Conservation (phyloP, 2,113 vertebrate species). For the Tachuris rubrigastra region DNA sequence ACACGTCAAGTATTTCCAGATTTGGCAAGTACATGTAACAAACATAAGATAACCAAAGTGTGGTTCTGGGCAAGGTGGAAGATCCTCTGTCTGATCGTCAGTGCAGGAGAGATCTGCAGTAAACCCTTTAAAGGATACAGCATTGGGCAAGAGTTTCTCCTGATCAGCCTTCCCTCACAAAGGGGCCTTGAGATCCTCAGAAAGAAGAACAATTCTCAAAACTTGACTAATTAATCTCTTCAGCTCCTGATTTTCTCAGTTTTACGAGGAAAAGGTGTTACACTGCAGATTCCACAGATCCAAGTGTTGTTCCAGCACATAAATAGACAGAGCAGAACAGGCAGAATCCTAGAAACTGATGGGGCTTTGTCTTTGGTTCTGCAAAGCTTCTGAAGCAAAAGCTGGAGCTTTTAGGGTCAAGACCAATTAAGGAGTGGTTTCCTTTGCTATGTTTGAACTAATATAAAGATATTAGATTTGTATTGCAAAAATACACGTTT, state of each 20-base stretch:
- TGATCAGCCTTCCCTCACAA: background rate
- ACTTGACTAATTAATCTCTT: background rate
- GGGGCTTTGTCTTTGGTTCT: background rate
- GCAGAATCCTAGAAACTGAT: background rate
- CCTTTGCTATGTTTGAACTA: background rate
- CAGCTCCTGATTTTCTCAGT: background rate
- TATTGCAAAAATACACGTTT: background rate
- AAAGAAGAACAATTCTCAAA: background rate
- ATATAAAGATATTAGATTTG: background rate
- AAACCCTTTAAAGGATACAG: background rate
- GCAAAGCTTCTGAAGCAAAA: background rate
- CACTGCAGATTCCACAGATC: background rate
- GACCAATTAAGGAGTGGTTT: background rate
- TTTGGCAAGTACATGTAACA: background rate
- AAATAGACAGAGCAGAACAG: background rate
- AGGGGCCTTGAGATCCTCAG: background rate
- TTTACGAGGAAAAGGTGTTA: background rate
- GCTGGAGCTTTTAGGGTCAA: background rate
- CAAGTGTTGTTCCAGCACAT: rapidly evolving
- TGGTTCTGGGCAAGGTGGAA: background rate
- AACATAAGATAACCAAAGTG: background rate
- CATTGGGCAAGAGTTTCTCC: background rate
- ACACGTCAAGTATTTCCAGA: background rate
- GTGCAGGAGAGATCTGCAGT: background rate
- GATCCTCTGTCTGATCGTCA: background rate